Base-by-base conservation (phyloP, 2,888 invertebrate genomes). In the Stenchaetothrips biformis region DNA sequence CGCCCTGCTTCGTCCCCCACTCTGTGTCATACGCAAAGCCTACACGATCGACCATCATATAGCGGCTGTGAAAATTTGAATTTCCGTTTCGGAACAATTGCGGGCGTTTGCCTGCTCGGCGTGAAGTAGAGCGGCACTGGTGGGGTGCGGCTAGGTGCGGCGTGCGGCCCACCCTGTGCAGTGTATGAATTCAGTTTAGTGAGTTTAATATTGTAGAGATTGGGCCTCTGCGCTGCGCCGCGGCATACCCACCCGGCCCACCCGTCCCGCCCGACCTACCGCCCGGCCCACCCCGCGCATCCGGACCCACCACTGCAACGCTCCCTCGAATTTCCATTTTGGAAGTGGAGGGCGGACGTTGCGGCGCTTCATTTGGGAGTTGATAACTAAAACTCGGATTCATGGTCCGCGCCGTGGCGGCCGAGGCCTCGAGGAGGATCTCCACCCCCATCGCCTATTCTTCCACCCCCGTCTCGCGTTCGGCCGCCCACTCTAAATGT, bases 141-240 rank as follows among this genome's bases (percentile, higher is more conserved):
- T 4, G 37, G 37, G 37, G 37, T 37, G 37, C 37, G 37, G 37
- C 37, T 1, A 4, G 37, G 37, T 37, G 37, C 37, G 37, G 37
- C 37, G 67, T 11, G 25, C 67, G 25, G 67, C 67, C 67, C 25
- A 11, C 67, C 67, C 37, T 37, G 37, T 21, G 25, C 67, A n/a
- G 9, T 74, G 67, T 74, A 74, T 74, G 67, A 74, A 74, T 74
- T 25, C 25, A 21, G 67, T 74, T 74, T 74, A 74, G 67, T 74
- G 67, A 74, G 67, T 74, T 74, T 25, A 74, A 74, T 74, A 74
- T 74, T 74, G 67, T 74, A 74, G 67, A 74, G 67, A 25, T 25
- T 74, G 67, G 25, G 21, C 21, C 67, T 53, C 2, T 7, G 9
- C 53, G 13, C 53, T 53, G 16, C 53, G 53, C 59, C 67, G 7